Base-by-base conservation (phyloP, 2,888 invertebrate species). In the Syrista parreyssii region DNA sequence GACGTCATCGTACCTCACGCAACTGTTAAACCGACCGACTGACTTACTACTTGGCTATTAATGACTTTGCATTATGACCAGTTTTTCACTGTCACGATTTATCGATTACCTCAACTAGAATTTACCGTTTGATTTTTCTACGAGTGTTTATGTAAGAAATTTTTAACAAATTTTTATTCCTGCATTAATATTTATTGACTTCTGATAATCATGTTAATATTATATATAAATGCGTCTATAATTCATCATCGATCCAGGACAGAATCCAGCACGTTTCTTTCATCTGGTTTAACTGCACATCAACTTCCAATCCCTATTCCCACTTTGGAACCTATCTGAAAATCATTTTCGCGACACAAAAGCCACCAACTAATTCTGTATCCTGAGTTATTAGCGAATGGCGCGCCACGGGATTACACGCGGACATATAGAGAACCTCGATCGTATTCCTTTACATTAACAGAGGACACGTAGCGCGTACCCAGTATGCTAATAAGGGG, bases 1-100 rank as follows among this genome's bases (percentile, higher is more conserved):
- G 87, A 87, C 86, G 86, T 87, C 87, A 87, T 81, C 83, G 80
- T 80, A 82, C 81, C 82, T 83, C 85, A 85, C 85, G 86, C 84
- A 86, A 84, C 81, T 85, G 84, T 86, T 85, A 85, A 86, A 84
- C 83, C 85, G 31, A 12, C 36, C 15, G 55, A 55, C 55, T 55
- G 55, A 55, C 55, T 55, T 55, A 23, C 23, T 23, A 55, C 55
- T 55, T 55, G 23, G 55, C 55, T 55, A 55, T 55, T 55, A 23
- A 55, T 55, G 55, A 23, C 55, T 55, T 55, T 55, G 23, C 55
- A 55, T 55, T 55, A 55, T 55, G 40, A 55, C 23, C 23, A 55
- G 2, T 23, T 23, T 55, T 55, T 55, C 55, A 9, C 23, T 55
- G 55, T 55, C 55, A 9, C 6, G 23, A 23, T 55, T 9, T 55